phyloP scores from a whole-genome alignment of 2,113 vertebrate genomes.

The Propithecus coquereli region DNA sequence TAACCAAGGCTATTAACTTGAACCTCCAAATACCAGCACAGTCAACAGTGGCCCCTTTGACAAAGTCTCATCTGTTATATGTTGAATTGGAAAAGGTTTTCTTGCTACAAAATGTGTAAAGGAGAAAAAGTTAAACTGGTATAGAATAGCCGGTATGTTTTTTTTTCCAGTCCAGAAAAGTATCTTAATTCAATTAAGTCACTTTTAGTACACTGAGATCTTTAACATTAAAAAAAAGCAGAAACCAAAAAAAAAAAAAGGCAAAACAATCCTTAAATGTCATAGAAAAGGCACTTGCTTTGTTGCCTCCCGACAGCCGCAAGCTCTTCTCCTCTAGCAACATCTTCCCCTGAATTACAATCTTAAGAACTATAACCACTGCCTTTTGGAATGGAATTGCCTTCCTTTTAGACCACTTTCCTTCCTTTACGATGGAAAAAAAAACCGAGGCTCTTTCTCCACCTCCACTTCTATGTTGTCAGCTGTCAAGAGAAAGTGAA shows the following conservation, averaged over 20 bases:
- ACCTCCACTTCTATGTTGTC: not conserved
- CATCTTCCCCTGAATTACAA: not conserved
- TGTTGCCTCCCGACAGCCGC: not conserved
- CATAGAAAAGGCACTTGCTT: not conserved
- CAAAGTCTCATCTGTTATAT: not conserved
- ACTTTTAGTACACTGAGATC: not conserved
- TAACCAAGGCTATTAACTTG: constrained; percentile 1
- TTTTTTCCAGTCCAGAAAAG: not conserved
- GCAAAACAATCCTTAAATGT: not conserved
- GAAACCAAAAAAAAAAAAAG: not conserved
- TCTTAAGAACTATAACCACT: not conserved
- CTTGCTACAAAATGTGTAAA: not conserved
- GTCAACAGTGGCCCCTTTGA: constrained; percentile 17
- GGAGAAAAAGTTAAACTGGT: not conserved
- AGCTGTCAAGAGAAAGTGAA: not conserved
- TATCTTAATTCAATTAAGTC: not conserved
- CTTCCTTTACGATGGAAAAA: not conserved
- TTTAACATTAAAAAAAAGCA: not conserved
- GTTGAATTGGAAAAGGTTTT: not conserved
- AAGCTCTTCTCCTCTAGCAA: not conserved
- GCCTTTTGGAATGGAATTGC: not conserved
- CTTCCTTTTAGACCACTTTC: not conserved
- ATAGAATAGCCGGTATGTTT: rapidly evolving
- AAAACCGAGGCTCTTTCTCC: not conserved
- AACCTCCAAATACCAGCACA: constrained; percentile 48